Evolutionary conservation across 2,888 invertebrate species (phyloP).

Genomic region (Thereva unica): DNA sequence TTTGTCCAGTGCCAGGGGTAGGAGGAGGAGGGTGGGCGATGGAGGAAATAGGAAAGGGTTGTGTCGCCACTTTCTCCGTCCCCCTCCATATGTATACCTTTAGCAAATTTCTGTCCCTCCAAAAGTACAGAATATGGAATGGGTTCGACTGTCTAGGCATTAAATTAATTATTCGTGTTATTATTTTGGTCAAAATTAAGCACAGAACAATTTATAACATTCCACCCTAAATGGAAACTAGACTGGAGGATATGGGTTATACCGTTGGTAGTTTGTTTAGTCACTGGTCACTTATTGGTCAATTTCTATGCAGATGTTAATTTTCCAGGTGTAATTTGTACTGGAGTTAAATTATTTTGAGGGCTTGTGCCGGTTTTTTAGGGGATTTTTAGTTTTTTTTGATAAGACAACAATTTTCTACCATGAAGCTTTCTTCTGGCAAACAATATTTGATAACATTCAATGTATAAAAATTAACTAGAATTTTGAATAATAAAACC

Average conservation of each 20-base stretch:
- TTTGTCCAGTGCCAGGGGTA: not conserved
- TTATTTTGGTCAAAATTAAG: slow-evolving; percentile 48
- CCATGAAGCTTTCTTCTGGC: too few relatives aligned
- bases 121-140: slow-evolving; percentile 4
- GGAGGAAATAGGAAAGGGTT: slow-evolving; percentile 24
- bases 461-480: too few relatives aligned
- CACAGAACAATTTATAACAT: slow-evolving; percentile 46
- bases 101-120: too few relatives aligned
- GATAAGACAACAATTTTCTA: too few relatives aligned
- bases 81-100: too few relatives aligned
- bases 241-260: slow-evolving; percentile 4
- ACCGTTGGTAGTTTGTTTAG: slow-evolving; percentile 27
- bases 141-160: slow-evolving; percentile 35
- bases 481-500: too few relatives aligned
- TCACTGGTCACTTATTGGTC: slow-evolving; percentile 33
- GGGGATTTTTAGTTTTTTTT: too few relatives aligned
- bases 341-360: too few relatives aligned
- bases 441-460: too few relatives aligned
- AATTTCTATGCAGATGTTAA: slow-evolving; percentile 35
- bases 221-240: slow-evolving; percentile 33
- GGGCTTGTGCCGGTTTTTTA: too few relatives aligned
- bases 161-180: slow-evolving; percentile 47
- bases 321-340: slow-evolving; percentile 22
- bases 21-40: slow-evolving; percentile 12
- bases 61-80: not conserved